A percentile compares a stretch with the other conserved stretches of the same genome.
Evolutionary conservation across 2,888 invertebrate genomes (phyloP).

Genomic region (Dione juno): DNA sequence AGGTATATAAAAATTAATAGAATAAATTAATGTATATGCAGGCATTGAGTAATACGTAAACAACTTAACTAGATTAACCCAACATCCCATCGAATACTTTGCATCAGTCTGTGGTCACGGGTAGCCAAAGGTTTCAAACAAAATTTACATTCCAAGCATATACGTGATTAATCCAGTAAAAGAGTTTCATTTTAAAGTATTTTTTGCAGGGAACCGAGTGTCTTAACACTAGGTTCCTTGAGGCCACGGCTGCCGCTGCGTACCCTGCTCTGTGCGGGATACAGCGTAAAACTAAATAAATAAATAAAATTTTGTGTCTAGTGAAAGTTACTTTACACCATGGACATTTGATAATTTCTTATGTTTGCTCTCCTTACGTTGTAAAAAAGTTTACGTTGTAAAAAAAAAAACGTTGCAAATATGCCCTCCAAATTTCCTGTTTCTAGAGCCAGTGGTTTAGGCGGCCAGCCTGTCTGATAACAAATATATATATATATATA

Average conservation of each 20-base stretch:
- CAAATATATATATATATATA: not conserved
- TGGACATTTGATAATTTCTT: slow-evolving; percentile 19
- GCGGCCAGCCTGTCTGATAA: slow-evolving; percentile 23
- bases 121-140: no score
- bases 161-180: no score
- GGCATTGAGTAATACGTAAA: not conserved
- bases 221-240: no score
- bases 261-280: not conserved
- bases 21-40: not conserved
- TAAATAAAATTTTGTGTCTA: no score
- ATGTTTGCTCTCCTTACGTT: slow-evolving; percentile 19
- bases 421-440: slow-evolving; percentile 36
- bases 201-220: no score
- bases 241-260: no score
- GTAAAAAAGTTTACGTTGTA: slow-evolving; percentile 28
- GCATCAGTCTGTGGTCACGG: no score
- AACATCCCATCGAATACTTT: no score
- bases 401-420: no score
- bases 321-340: not conserved
- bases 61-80: not conserved
- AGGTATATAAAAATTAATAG: no score
- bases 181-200: no score
- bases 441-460: slow-evolving; percentile 33
- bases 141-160: no score
- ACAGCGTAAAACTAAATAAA: not conserved